Base-by-base conservation (phyloP, 1,140 invertebrate species). In the Delia radicum region DNA sequence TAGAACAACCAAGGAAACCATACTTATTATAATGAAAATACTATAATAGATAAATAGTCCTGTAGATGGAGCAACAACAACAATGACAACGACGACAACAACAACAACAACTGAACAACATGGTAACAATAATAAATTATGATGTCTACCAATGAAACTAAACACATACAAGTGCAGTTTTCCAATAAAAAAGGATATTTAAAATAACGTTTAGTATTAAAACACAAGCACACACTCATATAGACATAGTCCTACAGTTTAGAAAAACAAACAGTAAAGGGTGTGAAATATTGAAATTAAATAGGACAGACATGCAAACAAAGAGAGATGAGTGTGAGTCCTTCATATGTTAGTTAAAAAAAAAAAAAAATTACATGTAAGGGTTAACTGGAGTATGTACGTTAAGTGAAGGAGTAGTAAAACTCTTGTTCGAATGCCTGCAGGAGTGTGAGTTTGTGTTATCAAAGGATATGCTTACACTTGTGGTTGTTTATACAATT, bases 391-490 rank as follows among this genome's bases (percentile, higher is more conserved):
- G 33, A n/a, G 33, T 33, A 33, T 33, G 4, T 33, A 33, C 13
- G 33, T 12, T 33, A 33, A 33, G 13, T 33, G 4, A 10, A 10
- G 31, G 31, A 10, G 13, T 7, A 12, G 33, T 33, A n/a, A n/a
- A n/a, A n/a, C n/a, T n/a, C n/a, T n/a, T 48, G 42, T 48, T 6
- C 31, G 31, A 15, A 1, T 48, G 42, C 1, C 1, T 48, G 42
- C n/a, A 48, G 4, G 31, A 48, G 42, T 46, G 42, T 13, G 15
- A 8, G 5, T n/a, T 3, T n/a, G n/a, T n/a, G n/a, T 33, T 67
- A 31, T 67, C 28, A 31, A 67, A 67, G 63, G 63, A 67, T 67
- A 67, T 67, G 63, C 63, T 67, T 67, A 67, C 63, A 67, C 18
- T 31, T 12, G 29, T 18, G 15, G 10, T 67, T 67, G 63, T 31